Base-by-base conservation (phyloP, 2,113 vertebrate genomes). In the Heterotis niloticus region DNA sequence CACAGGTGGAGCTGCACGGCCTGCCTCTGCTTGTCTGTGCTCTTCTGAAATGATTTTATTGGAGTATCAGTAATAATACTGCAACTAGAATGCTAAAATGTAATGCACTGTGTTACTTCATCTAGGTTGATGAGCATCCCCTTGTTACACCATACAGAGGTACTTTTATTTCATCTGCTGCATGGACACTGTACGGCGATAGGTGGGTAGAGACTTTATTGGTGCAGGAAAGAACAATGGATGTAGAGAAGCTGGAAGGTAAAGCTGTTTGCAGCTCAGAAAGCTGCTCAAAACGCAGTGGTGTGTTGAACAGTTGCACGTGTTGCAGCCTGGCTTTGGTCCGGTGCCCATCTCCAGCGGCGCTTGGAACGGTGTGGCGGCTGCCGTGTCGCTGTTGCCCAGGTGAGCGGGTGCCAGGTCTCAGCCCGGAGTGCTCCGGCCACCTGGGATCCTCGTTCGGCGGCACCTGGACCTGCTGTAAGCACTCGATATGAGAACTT, bases 71-170 rank as follows among this genome's bases (percentile, higher is more conserved):
- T 20, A 73, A 57, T 24, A 23, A 44, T 44, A 44, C 34, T 44
- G 34, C 34, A 44, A 44, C 34, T 44, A 7, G 7, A 44, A 44
- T 44, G n/a, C n/a, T n/a, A 44, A 24, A 29, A 10, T 29, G n/a
- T 44, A 64, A 14, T 75, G 29, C 18, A n/a, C 16, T 1, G 5
- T 28, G 62, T 62, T 60, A n/a, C 62, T 24, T 64, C 54, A 18
- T 67, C 16, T 67, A 77, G 64, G 76, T 51, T 65, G 23, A 56
- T 57, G 44, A 77, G 67, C 64, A 24, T 26, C 28, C 24, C 54
- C 65, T 51, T 78, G 56, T 23, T 52, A 70, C 52, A 62, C 66
- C 56, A 78, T 20, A 11, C 7, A 60, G 62, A 70, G 20, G 66
- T 70, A 23, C 18, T 57, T 24, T 9, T 11, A 28, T 23, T 34